Percentiles rank a stretch among this genome's conserved stretches.
Conservation (phyloP, 2,113 vertebrate genomes). For the Sylvietta virens region DNA sequence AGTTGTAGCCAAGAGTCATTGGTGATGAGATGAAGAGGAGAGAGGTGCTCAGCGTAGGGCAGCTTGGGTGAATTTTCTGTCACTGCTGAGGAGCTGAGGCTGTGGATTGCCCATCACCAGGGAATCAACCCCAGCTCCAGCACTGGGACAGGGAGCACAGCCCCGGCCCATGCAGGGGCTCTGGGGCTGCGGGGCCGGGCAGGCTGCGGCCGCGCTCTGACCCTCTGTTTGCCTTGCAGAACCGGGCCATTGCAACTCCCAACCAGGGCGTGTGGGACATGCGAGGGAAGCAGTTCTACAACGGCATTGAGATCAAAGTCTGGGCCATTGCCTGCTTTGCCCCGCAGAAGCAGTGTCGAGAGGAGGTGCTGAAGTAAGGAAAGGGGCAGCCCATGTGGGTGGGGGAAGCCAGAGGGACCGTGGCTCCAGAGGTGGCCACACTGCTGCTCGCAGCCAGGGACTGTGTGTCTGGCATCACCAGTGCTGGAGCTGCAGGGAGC, state of each 20-base stretch:
- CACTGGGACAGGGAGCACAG: neutral
- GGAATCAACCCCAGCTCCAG: neutral
- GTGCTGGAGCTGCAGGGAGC: neutral
- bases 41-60: neutral
- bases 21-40: neutral
- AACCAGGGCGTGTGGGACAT: constrained; percentile 99
- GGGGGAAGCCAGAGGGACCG: neutral
- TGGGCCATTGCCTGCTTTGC: constrained; percentile 99
- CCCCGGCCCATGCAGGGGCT: fast-evolving
- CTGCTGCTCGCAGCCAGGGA: neutral
- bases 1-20: neutral
- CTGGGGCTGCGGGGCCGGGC: neutral
- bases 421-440: neutral
- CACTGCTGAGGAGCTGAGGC: neutral
- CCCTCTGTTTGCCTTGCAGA: constrained; percentile 74
- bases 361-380: constrained; percentile 98
- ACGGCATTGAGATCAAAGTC: constrained; percentile 99
- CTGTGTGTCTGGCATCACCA: fast-evolving
- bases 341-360: constrained; percentile 97
- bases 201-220: neutral
- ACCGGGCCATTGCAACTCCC: constrained; percentile 96
- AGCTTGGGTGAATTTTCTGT: neutral
- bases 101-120: neutral
- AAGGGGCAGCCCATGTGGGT: neutral
- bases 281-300: constrained; percentile 99